These are phyloP conservation scores for Elachura formosa DNA, from an alignment of 2,113 vertebrate genomes.

Conservation along the genomic window DNA sequence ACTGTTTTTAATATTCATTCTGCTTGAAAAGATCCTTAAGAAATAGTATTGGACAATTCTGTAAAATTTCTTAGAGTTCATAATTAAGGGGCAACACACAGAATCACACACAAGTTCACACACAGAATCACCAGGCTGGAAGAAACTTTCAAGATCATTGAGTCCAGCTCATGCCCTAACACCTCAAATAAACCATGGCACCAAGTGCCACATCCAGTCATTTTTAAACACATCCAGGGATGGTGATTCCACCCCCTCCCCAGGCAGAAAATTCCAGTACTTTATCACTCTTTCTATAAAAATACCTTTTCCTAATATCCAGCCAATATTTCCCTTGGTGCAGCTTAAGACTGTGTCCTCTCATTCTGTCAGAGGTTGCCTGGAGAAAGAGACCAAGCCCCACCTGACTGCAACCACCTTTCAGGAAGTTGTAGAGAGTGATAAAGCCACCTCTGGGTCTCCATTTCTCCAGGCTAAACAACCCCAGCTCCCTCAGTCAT, in stretches of 20 bases:
- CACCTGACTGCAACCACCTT: neutral
- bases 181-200: neutral
- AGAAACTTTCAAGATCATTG: neutral
- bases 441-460: neutral
- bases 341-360: neutral
- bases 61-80: neutral
- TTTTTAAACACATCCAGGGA: neutral
- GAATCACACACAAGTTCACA: neutral
- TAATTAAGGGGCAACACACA: neutral
- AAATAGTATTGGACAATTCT: neutral
- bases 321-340: neutral
- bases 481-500: rapidly evolving
- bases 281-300: no score
- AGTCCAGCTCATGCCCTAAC: neutral
- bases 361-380: neutral
- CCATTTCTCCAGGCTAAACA: neutral
- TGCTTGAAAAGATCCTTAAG: neutral
- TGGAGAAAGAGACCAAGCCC: neutral
- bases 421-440: neutral
- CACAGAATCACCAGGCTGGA: neutral
- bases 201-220: neutral
- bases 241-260: neutral
- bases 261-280: neutral
- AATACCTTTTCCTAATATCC: neutral
- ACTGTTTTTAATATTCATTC: neutral